These are phyloP conservation scores for Psammodynastes pulverulentus DNA, from an alignment of 2,113 vertebrate genomes.

Conservation along the genomic window DNA sequence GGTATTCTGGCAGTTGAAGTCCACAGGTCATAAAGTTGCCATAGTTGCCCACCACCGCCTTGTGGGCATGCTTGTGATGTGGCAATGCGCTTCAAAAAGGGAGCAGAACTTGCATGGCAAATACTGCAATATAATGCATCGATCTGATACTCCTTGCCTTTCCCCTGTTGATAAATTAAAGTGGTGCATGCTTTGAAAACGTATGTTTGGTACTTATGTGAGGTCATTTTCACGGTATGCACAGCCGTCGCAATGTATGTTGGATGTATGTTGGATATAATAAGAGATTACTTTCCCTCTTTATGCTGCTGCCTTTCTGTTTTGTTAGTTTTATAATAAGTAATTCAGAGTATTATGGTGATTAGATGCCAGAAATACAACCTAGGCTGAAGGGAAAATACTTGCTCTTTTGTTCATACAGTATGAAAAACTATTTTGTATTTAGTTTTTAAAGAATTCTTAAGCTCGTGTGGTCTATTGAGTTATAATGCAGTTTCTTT, in stretches of 20 bases:
- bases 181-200: neutral
- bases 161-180: neutral
- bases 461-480: neutral
- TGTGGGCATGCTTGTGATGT: neutral
- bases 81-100: neutral
- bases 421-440: neutral
- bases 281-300: neutral
- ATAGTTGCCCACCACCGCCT: neutral
- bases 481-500: neutral
- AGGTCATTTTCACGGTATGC: neutral
- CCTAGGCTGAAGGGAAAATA: neutral
- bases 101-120: neutral
- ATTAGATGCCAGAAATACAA: neutral
- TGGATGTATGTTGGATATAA: neutral
- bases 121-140: neutral
- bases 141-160: neutral
- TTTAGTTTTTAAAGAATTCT: neutral
- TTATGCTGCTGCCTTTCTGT: neutral
- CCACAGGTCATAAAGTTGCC: neutral
- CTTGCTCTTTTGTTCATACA: neutral
- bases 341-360: neutral
- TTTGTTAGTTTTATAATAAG: neutral
- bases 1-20: neutral
- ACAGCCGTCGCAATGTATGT: neutral
- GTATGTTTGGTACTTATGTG: neutral